A percentile compares a stretch with the other conserved stretches of the same genome.
Conservation (phyloP, 2,113 vertebrate species). For the Phyllostomus discolor region DNA sequence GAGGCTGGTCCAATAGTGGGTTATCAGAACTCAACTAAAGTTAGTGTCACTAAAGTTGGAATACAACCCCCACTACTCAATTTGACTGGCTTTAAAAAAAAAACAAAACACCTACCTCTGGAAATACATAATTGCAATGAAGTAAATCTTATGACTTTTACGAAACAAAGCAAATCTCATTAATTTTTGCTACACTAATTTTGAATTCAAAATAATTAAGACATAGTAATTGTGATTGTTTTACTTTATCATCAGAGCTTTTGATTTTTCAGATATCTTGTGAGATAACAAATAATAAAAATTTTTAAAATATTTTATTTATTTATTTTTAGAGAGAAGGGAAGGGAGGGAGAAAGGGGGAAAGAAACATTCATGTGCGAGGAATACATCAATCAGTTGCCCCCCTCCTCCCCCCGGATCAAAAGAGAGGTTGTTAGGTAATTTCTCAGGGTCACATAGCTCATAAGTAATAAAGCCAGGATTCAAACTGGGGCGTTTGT, state of each 20-base stretch:
- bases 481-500: not conserved
- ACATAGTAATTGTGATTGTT: not conserved
- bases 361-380: no score
- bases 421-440: not conserved
- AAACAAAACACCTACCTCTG: not conserved
- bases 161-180: not conserved
- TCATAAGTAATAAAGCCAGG: not conserved
- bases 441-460: not conserved
- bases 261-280: not conserved
- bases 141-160: not conserved
- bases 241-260: not conserved
- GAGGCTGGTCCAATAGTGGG: not conserved
- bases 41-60: no score
- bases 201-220: slow-evolving; percentile 22
- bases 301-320: not conserved
- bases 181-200: not conserved
- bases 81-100: no score
- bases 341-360: no score
- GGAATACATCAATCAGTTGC: no score
- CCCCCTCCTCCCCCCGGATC: no score
- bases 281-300: not conserved
- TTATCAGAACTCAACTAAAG: no score
- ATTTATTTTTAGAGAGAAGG: no score
- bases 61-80: no score
- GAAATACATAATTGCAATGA: not conserved